Base-by-base conservation (phyloP, 2,113 vertebrate genomes). In the Ageneiosus marmoratus region DNA sequence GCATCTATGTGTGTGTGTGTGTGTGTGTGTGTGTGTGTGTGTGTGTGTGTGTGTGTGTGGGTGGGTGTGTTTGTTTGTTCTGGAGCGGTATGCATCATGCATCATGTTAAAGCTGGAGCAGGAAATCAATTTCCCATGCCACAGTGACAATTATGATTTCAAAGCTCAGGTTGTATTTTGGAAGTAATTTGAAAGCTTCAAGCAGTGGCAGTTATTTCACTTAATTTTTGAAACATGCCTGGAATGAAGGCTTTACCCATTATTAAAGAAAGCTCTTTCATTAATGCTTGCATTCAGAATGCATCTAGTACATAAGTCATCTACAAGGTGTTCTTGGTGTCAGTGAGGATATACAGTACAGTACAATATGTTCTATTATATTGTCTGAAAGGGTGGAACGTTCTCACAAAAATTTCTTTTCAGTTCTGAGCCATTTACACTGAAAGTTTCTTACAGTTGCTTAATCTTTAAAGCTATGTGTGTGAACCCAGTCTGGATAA, bases 41-140 rank as follows among this genome's bases (percentile, higher is more conserved):
- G 20, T 50, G n/a, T 41, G 37, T 41, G 37, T 41, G 37, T 41
- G 37, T 41, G 37, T 41, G 37, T 41, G 37, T 5, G 5, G 2
- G 37, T 41, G 37, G 3, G 5, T 41, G 37, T 5, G 37, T 41
- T 2, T 41, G 37, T 60, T 55, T 82, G 24, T 82, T 58, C n/a
- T 13, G 27, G 60, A 7, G 18, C 24, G n/a, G 18, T 13, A 24
- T 37, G 20, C 3, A 77, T 62, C 16, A 55, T n/a, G 78, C 78
- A 53, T 80, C 63, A 67, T 24, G 10, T 29, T 37, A 51, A 63
- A 80, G 32, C 62, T 34, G 29, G 12, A 29, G 62, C 29, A 32
- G 46, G 60, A 79, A 79, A 58, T 72, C 51, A 41, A 72, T 72
- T 81, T 81, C n/a, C 27, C 50, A 55, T 55, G 48, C 63, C 50